Base-by-base conservation (phyloP, 2,888 invertebrate genomes). In the Sclerodermus sp. region DNA sequence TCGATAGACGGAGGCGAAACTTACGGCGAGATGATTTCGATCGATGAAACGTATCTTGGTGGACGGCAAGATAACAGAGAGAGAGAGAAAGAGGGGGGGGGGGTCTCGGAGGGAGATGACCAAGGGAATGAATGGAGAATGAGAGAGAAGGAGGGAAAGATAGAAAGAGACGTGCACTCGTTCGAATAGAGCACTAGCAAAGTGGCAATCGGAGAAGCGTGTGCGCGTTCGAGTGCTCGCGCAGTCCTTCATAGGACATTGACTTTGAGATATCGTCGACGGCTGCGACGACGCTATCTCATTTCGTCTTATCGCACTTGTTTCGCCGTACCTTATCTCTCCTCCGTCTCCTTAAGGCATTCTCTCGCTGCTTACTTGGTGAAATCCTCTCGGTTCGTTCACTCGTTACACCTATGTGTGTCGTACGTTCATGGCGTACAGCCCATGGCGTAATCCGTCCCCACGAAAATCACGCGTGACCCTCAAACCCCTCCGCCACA, bases 161-260 rank as follows among this genome's bases (percentile, higher is more conserved):
- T 18, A 18, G 17, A 36, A 15, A 15, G n/a, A n/a, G n/a, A n/a
- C 23, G 23, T 23, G 37, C 29, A 23, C 38, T 29, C 29, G 45
- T 39, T 39, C 38, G n/a, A n/a, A 23, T 47, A 23, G n/a, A 29
- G 38, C 30, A 37, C 36, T 23, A 13, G 34, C 14, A 34, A 34
- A 12, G 12, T 4, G 49, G 56, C 53, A 53, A 64, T 60, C 64
- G 55, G 64, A 64, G 56, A 58, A 51, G 44, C 50, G 45, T 51
- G 44, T 40, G 40, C 34, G 42, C 48, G 48, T 50, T 54, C 55
- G 59, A 61, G 58, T 55, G 58, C 55, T 60, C 55, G 61, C 64
- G 58, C 65, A 73, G 71, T 73, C 69, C 74, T 77, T 74, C 75
- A 71, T 73, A 77, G 77, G 77, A 76, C 77, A 77, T 77, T 77